A percentile compares a stretch with the other conserved stretches of the same genome.
These are phyloP conservation scores for Drosophila anceps DNA, from an alignment of 2,888 invertebrate genomes.

Conservation along the genomic window DNA sequence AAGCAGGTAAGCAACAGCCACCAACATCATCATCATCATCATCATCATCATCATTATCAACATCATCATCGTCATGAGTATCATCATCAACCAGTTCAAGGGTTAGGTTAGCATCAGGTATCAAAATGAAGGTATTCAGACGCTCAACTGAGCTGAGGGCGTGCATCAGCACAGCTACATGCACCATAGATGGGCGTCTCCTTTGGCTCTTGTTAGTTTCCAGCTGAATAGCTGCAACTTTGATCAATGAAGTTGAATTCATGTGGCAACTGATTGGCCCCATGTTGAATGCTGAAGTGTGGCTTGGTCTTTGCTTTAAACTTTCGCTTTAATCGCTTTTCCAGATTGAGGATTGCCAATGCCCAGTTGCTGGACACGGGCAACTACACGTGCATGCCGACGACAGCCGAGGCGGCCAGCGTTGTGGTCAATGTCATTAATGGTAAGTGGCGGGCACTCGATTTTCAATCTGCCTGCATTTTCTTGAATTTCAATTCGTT, in stretches of 20 bases:
- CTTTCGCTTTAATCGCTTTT: slow-evolving; percentile 51
- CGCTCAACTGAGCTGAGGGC: slow-evolving; percentile 13
- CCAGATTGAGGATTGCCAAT: slow-evolving; percentile 90
- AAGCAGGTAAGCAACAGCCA: slow-evolving; percentile 85
- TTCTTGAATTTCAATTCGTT: slow-evolving; percentile 1
- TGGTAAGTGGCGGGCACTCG: slow-evolving; percentile 87
- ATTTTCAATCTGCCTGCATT: slow-evolving; percentile 3
- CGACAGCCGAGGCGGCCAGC: slow-evolving; percentile 93
- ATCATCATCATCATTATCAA: slow-evolving; percentile 3
- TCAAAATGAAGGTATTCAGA: slow-evolving; percentile 34
- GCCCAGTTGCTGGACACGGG: slow-evolving; percentile 92
- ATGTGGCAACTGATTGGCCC: slow-evolving; percentile 58
- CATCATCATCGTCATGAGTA: neutral
- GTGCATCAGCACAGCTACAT: slow-evolving; percentile 1
- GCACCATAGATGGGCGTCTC: slow-evolving; percentile 13
- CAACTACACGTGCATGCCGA: slow-evolving; percentile 95
- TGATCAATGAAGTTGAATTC: slow-evolving; percentile 74
- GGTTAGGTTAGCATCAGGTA: slow-evolving; percentile 18
- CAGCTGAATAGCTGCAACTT: slow-evolving; percentile 58
- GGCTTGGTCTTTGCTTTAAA: slow-evolving; percentile 42
- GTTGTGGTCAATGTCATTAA: slow-evolving; percentile 96
- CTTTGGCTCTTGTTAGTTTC: slow-evolving; percentile 45
- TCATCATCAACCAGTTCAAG: neutral
- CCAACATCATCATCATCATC: too few species aligned
- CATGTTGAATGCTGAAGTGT: slow-evolving; percentile 17